Percentiles rank a stretch among this genome's conserved stretches.
Evolutionary conservation across 1,140 invertebrate species (phyloP).

Genomic region (Hylaeus anthracinus): DNA sequence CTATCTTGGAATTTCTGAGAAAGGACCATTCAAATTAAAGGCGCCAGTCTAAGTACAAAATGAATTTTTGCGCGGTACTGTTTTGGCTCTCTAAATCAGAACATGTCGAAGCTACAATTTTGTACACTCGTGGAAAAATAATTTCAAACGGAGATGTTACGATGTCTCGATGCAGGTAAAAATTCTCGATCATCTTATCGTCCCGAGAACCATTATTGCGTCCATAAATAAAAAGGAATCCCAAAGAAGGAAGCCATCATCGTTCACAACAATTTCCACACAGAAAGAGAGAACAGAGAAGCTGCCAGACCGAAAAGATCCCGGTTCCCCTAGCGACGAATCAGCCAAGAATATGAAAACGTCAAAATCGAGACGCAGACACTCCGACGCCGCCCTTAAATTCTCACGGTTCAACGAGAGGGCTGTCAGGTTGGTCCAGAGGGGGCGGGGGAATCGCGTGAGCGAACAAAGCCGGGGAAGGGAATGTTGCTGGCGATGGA

Average conservation of each 20-base stretch:
- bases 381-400: conserved; percentile 31
- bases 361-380: background rate
- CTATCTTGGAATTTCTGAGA: too few species aligned
- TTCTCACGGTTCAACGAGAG: conserved; percentile 27
- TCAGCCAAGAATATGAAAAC: background rate
- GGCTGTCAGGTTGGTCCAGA: background rate
- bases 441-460: background rate
- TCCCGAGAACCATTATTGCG: too few species aligned
- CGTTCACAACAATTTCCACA: background rate
- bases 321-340: background rate
- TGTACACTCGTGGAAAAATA: too few species aligned
- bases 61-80: too few species aligned
- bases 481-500: background rate
- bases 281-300: background rate
- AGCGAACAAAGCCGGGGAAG: background rate
- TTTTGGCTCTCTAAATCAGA: too few species aligned
- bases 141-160: too few species aligned
- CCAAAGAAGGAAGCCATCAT: background rate
- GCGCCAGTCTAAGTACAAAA: too few species aligned
- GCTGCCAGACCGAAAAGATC: background rate
- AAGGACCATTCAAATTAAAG: too few species aligned
- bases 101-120: too few species aligned
- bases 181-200: too few species aligned
- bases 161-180: too few species aligned
- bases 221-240: too few species aligned